Percentiles rank a stretch among this genome's conserved stretches.
These are phyloP conservation scores for Ectemnius lituratus DNA, from an alignment of 2,888 invertebrate species.

Conservation along the genomic window DNA sequence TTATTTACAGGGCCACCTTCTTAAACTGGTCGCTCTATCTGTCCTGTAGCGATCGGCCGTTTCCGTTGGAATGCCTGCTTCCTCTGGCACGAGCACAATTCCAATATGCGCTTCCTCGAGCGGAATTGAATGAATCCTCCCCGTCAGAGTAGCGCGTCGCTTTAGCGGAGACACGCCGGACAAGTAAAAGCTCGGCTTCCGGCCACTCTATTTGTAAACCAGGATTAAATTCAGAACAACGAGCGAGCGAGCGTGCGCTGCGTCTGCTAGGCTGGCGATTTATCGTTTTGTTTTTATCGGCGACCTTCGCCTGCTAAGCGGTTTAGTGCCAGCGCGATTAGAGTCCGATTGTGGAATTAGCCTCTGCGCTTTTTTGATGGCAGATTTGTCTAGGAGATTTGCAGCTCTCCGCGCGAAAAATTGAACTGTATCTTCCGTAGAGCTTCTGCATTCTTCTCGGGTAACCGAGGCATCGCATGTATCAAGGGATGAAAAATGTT, in stretches of 20 bases:
- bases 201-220: constrained; percentile 27
- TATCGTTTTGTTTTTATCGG: constrained; percentile 31
- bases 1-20: too few relatives aligned
- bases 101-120: constrained; percentile 10
- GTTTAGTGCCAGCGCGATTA: constrained; percentile 33
- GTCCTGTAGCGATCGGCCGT: not conserved
- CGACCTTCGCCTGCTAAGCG: constrained; percentile 24
- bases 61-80: not conserved
- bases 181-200: constrained; percentile 17
- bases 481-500: too few relatives aligned
- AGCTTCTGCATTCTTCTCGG: too few relatives aligned
- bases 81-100: not conserved
- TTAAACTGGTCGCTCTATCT: not conserved
- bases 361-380: too few relatives aligned
- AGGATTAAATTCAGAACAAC: constrained; percentile 31
- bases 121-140: constrained; percentile 17
- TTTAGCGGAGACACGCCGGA: constrained; percentile 5
- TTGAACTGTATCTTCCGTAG: too few relatives aligned
- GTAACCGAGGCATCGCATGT: too few relatives aligned
- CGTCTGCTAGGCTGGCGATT: constrained; percentile 13
- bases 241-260: not conserved
- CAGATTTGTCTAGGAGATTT: too few relatives aligned
- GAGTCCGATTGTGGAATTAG: not conserved
- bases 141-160: constrained; percentile 7
- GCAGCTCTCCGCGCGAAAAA: too few relatives aligned